Evolutionary conservation across 1,140 invertebrate genomes (phyloP), one percentile per base, ranked within the genome.

Genomic region (Melipona quadrifasciata): DNA sequence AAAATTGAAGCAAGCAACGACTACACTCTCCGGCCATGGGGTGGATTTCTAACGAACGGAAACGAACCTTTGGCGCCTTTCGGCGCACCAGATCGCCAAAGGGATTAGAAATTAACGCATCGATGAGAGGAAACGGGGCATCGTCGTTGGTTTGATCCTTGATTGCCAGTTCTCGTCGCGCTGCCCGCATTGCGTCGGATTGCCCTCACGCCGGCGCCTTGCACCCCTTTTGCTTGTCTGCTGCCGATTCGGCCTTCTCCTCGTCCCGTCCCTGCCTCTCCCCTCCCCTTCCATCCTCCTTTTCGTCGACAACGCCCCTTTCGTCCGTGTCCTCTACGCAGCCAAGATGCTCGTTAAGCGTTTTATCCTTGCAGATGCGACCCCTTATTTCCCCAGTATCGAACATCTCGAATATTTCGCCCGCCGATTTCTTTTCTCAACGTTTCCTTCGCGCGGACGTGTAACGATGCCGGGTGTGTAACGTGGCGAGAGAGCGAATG

Each of bases 161-260:
- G 61, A 34, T 74, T 65, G 14, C 47, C 67, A 57, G 47, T 76
- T 58, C 55, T 87, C 57, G 27, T 80, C 64, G 65, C 64, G 85
- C 72, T 67, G 81, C 81, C 87, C 87, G 87, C 87, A 89, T 87
- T 89, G 87, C 87, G 87, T 89, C 87, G 86, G 58, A 71, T 79
- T 82, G n/a, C 17, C 77, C 65, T 82, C 58, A 67, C 87, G 87
- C 87, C 87, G 87, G 87, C 87, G 87, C 87, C 79, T 74, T 87
- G 77, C 87, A 78, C 58, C 82, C 34, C 61, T 47, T 58, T 31
- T 68, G 76, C 57, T 67, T 51, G 67, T 24, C 55, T 55, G 4
- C 72, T 67, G 31, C 80, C 74, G 64, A 57, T 57, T 61, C 27
- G 16, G 55, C 55, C 47, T 24, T 77, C 51, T 61, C 82, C 14